Percentiles rank a stretch among this genome's conserved stretches.
Conservation (phyloP, 2,888 invertebrate species). For the Dastarcus helophoroides region DNA sequence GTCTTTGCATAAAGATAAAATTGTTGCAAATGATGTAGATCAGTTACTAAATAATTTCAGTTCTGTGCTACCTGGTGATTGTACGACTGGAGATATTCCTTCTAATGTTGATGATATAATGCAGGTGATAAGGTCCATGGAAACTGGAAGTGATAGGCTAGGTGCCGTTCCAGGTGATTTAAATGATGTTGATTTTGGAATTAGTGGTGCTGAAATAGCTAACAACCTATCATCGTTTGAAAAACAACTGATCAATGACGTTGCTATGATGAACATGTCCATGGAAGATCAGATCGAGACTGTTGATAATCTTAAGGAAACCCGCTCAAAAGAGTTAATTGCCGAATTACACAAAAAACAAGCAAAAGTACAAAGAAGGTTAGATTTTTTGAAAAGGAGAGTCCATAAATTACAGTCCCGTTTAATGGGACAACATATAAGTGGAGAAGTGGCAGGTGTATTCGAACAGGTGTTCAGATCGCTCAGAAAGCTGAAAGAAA, state of each 20-base stretch:
- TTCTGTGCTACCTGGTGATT: slow-evolving; percentile 27
- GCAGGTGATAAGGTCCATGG: slow-evolving; percentile 67
- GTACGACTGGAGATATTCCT: slow-evolving; percentile 40
- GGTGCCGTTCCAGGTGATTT: slow-evolving; percentile 26
- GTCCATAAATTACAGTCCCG: slow-evolving; percentile 65
- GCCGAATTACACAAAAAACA: slow-evolving; percentile 43
- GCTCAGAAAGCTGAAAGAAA: slow-evolving; percentile 27
- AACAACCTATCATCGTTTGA: slow-evolving; percentile 27
- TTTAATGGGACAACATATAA: slow-evolving; percentile 63
- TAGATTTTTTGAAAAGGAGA: slow-evolving; percentile 61
- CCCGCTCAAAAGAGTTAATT: slow-evolving; percentile 41
- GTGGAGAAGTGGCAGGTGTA: slow-evolving; percentile 67
- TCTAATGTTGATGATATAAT: slow-evolving; percentile 55
- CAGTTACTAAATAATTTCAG: slow-evolving; percentile 51
- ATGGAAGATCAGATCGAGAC: slow-evolving; percentile 35
- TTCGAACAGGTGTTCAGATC: slow-evolving; percentile 59
- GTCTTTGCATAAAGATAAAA: slow-evolving; percentile 25
- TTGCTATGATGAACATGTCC: slow-evolving; percentile 43
- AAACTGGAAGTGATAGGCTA: slow-evolving; percentile 41
- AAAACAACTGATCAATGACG: slow-evolving; percentile 37
- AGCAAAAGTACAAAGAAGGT: slow-evolving; percentile 52
- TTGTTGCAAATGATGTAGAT: slow-evolving; percentile 43
- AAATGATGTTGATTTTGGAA: slow-evolving; percentile 21
- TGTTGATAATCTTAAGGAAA: slow-evolving; percentile 33
- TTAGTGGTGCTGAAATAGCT: slow-evolving; percentile 27